Evolutionary conservation across 2,888 invertebrate genomes (phyloP).

Genomic region (Cyclophora albipunctata): DNA sequence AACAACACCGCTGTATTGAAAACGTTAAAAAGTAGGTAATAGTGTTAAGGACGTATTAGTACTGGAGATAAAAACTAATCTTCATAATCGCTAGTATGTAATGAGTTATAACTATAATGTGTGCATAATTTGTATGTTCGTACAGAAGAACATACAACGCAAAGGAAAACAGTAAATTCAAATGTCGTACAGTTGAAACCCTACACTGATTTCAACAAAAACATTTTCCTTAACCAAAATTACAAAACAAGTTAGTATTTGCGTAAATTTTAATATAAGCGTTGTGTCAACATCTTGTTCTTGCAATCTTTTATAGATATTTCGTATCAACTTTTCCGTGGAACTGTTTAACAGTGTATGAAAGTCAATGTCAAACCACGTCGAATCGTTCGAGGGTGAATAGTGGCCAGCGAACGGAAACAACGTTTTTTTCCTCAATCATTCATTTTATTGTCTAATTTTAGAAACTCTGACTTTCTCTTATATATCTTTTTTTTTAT

Average conservation of each 20-base stretch:
- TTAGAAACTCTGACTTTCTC: slow-evolving; percentile 12
- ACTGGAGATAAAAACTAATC: no score
- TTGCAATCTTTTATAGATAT: slow-evolving; percentile 41
- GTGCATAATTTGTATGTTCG: no score
- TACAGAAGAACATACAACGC: no score
- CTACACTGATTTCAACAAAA: neutral
- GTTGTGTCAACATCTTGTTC: slow-evolving; percentile 40
- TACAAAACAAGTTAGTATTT: slow-evolving; percentile 44
- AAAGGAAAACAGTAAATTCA: no score
- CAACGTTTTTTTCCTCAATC: slow-evolving; percentile 4
- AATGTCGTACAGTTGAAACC: no score
- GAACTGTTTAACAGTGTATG: slow-evolving; percentile 21
- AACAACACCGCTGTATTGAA: no score
- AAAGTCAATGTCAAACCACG: slow-evolving; percentile 60
- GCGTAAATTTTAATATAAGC: slow-evolving; percentile 49
- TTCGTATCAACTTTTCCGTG: slow-evolving; percentile 24
- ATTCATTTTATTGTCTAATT: slow-evolving; percentile 7
- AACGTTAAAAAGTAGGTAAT: no score
- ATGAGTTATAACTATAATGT: no score
- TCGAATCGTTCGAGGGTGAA: slow-evolving; percentile 32
- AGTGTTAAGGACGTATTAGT: no score
- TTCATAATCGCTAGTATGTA: no score
- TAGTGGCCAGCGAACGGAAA: slow-evolving; percentile 2
- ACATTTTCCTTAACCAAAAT: slow-evolving; percentile 20
- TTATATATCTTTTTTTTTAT: no score